A percentile compares a stretch with the other conserved stretches of the same genome.
Evolutionary conservation across 2,113 vertebrate species (phyloP).

Genomic region (Osmerus eperlanus): DNA sequence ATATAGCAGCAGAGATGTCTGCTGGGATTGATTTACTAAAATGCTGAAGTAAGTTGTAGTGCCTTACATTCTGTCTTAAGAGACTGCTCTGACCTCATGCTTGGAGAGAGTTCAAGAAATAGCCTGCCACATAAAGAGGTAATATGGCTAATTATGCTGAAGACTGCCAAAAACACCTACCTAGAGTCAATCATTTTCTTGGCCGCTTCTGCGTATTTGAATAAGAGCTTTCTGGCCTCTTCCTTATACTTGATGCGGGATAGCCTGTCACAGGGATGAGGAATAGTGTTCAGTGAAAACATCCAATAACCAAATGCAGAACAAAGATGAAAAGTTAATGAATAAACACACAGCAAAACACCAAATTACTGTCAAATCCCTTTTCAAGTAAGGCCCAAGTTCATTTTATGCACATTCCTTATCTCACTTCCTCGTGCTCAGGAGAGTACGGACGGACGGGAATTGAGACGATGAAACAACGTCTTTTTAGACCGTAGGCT

Average conservation of each 20-base stretch:
- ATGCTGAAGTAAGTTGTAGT: no score
- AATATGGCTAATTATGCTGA: neutral
- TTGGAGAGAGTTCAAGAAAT: neutral
- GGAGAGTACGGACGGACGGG: neutral
- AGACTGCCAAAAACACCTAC: constrained; percentile 56
- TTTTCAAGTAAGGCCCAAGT: neutral
- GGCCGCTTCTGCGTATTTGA: constrained; percentile 95
- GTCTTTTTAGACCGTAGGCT: neutral
- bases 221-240: constrained; percentile 91
- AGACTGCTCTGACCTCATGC: neutral
- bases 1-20: no score
- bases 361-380: neutral
- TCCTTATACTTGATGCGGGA: constrained; percentile 98
- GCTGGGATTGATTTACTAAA: no score
- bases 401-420: neutral
- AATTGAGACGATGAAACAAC: neutral
- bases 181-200: constrained; percentile 97
- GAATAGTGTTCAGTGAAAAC: neutral
- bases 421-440: no score
- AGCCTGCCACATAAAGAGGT: neutral
- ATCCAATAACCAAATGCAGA: neutral
- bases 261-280: constrained; percentile 70
- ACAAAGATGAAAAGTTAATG: neutral
- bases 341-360: neutral
- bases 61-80: neutral